Base-by-base conservation (phyloP, 2,797 vertebrate genomes). In the Ptychadena robeensis region DNA sequence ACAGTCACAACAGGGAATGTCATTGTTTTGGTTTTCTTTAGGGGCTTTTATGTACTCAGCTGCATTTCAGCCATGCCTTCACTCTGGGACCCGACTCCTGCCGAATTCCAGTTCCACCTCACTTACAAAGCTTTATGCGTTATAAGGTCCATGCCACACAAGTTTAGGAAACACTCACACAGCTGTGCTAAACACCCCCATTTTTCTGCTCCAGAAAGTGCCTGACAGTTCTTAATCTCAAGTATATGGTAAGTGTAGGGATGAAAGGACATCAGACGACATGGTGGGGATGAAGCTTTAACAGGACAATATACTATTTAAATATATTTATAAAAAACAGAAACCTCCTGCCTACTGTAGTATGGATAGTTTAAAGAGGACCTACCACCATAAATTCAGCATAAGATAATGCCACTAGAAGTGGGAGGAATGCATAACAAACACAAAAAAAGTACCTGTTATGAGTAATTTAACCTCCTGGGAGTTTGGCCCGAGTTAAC, bases 1-100 rank as follows among this genome's bases (percentile, higher is more conserved):
- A 97, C 96, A 97, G 94, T 93, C 93, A 90, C 94, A 82, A 93
- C 93, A 89, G 96, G 95, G 95, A 95, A 95, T 96, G 95, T 91
- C 90, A 92, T 92, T 97, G 96, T 96, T 98, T 97, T 95, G 95
- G 91, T 95, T 95, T 95, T 92, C 92, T 94, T 93, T 95, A 94
- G 88, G 91, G 90, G 89, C 88, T 91, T 95, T 95, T 96, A 96
- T 97, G 95, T 97, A 94, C 94, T 96, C 95, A 97, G 96, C 96
- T 97, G 95, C 92, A 94, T 88, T 90, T 91, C 89, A 80, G 75
- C 88, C 87, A 79, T 89, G 88, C 88, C 91, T 86, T 92, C 90
- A 91, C 91, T 86, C 89, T 80, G 91, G 92, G 91, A 91, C 88
- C 87, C 86, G 82, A 88, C 88, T 90, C 87, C 63, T 85, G 88